These are phyloP conservation scores for Halcyon chelicuti DNA, from an alignment of 2,797 vertebrate species.

Conservation along the genomic window DNA sequence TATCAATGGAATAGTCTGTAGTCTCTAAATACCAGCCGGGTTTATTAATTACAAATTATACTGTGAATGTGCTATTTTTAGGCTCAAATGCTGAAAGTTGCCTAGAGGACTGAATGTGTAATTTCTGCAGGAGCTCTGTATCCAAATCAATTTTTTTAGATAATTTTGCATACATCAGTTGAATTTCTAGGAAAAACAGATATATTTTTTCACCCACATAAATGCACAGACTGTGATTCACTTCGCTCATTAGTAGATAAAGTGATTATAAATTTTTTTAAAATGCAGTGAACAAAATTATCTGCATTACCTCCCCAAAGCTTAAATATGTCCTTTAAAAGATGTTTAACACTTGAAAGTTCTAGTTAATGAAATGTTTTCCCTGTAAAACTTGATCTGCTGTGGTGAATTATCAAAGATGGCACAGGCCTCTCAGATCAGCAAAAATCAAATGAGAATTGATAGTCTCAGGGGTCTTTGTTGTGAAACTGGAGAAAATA, in stretches of 20 bases:
- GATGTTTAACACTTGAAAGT: background rate
- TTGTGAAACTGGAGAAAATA: background rate
- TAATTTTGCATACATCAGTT: background rate
- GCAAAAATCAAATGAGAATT: constrained; percentile 47
- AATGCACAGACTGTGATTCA: background rate
- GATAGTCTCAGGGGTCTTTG: background rate
- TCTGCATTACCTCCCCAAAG: background rate
- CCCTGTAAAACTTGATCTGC: constrained; percentile 22
- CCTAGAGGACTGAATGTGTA: background rate
- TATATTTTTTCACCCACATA: constrained; percentile 2
- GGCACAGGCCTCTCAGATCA: constrained; percentile 33
- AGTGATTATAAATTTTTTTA: background rate
- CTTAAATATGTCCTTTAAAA: background rate
- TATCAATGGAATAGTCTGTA: background rate
- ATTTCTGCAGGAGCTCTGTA: constrained; percentile 12
- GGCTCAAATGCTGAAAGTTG: background rate
- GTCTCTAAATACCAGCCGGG: background rate
- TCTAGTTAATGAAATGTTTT: constrained; percentile 40
- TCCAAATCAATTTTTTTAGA: constrained; percentile 29
- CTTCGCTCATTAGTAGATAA: background rate
- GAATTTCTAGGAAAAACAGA: constrained; percentile 10
- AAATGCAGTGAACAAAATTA: background rate
- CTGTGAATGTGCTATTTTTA: constrained; percentile 9
- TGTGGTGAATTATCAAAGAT: constrained; percentile 43
- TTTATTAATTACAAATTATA: constrained; percentile 44